These are phyloP conservation scores for Phalera bucephala DNA, from an alignment of 2,888 invertebrate species.

Conservation along the genomic window DNA sequence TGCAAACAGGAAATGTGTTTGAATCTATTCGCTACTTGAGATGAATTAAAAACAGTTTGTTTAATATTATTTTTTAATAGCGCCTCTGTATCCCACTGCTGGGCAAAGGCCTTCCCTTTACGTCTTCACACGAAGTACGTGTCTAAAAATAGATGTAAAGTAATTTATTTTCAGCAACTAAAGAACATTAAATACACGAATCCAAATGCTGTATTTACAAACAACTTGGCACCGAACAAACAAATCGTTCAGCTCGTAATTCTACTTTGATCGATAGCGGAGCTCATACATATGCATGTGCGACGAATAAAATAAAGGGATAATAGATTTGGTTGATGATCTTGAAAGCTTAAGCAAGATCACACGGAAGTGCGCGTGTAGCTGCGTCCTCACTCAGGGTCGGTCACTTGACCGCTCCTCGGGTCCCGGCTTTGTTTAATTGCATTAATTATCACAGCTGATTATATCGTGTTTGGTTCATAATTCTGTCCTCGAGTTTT, in stretches of 20 bases:
- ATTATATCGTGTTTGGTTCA: conserved; percentile 17
- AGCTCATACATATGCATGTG: conserved; percentile 18
- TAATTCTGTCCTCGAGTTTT: conserved; percentile 12
- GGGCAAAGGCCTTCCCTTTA: too few relatives aligned
- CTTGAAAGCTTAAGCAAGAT: conserved; percentile 37
- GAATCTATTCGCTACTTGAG: too few relatives aligned
- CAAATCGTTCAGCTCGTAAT: conserved; percentile 10
- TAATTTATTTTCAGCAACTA: too few relatives aligned
- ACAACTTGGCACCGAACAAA: conserved; percentile 1
- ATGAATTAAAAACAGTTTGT: background rate
- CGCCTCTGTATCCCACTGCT: too few relatives aligned
- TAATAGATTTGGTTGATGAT: conserved; percentile 35
- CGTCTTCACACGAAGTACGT: too few relatives aligned
- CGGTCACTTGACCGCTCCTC: conserved; percentile 34
- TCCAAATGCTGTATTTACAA: background rate
- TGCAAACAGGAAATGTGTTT: background rate
- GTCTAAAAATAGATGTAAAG: too few relatives aligned
- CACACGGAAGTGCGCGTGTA: conserved; percentile 47
- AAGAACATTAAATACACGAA: background rate
- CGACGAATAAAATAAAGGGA: conserved; percentile 33
- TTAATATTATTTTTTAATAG: too few relatives aligned
- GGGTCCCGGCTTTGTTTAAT: conserved; percentile 32
- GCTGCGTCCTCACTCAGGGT: conserved; percentile 45
- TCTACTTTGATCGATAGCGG: conserved; percentile 5
- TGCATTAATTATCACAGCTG: conserved; percentile 25